Conservation (phyloP, 64 coral and sea anemone genomes). For the Anthopleura sola region DNA sequence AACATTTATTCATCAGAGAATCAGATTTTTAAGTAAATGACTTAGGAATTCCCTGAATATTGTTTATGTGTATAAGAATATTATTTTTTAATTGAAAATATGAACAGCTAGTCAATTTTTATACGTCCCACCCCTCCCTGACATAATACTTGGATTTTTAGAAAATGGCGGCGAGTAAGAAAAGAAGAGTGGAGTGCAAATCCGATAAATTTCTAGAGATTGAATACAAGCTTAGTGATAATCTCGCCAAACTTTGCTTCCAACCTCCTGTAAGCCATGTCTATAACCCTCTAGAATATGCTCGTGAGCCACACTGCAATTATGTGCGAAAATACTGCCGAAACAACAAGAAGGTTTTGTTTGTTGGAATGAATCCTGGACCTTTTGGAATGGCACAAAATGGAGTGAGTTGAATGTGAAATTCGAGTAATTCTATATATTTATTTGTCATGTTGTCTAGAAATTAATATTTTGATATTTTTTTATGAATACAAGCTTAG, state of each 20-base stretch:
- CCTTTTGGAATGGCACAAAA: slow-evolving; percentile 96
- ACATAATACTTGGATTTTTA: not conserved
- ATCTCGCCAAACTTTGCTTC: slow-evolving; percentile 43
- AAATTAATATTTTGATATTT: too few relatives aligned
- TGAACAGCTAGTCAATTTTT: too few relatives aligned
- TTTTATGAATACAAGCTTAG: slow-evolving; percentile 43
- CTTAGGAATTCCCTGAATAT: too few relatives aligned
- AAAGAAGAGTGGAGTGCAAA: not conserved
- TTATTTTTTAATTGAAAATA: too few relatives aligned
- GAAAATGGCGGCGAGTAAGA: slow-evolving; percentile 7
- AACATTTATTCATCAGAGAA: too few relatives aligned
- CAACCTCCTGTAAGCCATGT: slow-evolving; percentile 44
- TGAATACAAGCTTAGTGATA: slow-evolving; percentile 33
- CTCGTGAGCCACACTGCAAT: slow-evolving; percentile 50
- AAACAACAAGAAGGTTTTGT: slow-evolving; percentile 67
- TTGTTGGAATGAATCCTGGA: slow-evolving; percentile 88
- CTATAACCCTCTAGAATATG: slow-evolving; percentile 85
- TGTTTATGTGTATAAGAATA: too few relatives aligned
- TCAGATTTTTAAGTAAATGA: too few relatives aligned
- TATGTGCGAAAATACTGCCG: slow-evolving; percentile 71
- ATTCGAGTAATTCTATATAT: not conserved
- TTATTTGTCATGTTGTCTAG: not conserved
- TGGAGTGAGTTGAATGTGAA: slow-evolving; percentile 61
- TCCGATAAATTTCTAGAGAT: slow-evolving; percentile 42
- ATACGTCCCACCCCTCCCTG: not conserved